Conservation (phyloP, 2,888 invertebrate genomes). For the Macrophya alboannulata region DNA sequence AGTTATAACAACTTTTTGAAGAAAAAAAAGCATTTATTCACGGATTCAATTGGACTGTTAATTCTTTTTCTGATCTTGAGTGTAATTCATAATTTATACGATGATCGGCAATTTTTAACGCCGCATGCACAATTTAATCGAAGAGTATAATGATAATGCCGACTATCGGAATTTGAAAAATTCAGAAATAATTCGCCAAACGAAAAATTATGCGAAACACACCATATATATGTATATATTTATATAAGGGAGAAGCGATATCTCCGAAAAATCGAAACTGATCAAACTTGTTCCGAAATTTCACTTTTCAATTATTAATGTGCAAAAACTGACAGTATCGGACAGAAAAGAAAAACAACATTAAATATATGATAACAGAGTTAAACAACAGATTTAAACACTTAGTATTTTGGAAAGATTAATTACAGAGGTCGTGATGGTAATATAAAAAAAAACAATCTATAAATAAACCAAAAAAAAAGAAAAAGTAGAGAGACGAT, state of each 20-base stretch:
- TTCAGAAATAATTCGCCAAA: background rate
- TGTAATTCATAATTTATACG: background rate
- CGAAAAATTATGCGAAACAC: background rate
- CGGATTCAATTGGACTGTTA: background rate
- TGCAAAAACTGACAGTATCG: background rate
- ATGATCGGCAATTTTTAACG: background rate
- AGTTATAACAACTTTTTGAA: too few species aligned
- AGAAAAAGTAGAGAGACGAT: background rate
- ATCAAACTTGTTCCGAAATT: background rate
- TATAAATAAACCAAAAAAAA: background rate
- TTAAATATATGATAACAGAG: background rate
- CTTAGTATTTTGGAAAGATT: background rate
- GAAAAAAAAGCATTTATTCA: background rate
- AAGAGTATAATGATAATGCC: background rate
- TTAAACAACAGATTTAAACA: background rate
- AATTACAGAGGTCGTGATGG: background rate
- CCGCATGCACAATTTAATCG: conserved; percentile 2
- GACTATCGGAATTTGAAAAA: background rate
- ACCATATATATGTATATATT: too few species aligned
- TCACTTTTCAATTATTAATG: background rate
- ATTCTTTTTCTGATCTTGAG: background rate
- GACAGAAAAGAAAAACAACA: background rate
- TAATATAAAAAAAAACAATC: background rate
- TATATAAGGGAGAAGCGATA: background rate
- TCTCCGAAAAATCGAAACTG: too few species aligned